phyloP scores from a whole-genome alignment of 2,113 vertebrate genomes.

The Sylvietta virens region DNA sequence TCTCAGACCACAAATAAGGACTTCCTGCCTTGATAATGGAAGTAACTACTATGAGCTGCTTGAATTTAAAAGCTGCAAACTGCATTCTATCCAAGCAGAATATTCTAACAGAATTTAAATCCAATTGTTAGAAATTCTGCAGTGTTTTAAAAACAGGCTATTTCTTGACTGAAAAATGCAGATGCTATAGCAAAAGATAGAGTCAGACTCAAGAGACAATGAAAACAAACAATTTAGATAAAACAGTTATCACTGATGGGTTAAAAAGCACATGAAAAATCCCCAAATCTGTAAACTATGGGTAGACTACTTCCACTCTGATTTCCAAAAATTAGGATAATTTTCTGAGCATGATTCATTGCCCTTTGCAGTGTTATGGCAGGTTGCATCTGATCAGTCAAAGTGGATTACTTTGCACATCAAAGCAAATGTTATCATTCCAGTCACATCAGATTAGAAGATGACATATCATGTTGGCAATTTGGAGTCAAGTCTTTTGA shows the following conservation, averaged over 20 bases:
- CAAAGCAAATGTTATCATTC: slow-evolving; percentile 52
- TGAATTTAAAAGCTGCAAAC: neutral
- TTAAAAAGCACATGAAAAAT: neutral
- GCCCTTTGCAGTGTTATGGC: neutral
- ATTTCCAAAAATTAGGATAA: neutral
- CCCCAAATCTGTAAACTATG: neutral
- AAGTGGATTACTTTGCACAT: slow-evolving; percentile 19
- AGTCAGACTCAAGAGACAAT: neutral
- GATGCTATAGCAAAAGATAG: neutral
- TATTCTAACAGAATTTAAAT: neutral
- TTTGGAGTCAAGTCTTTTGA: slow-evolving; percentile 58
- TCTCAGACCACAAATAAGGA: neutral
- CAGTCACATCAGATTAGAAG: slow-evolving; percentile 59
- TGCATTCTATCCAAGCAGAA: neutral
- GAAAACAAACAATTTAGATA: neutral
- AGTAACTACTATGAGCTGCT: neutral
- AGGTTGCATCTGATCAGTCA: slow-evolving; percentile 54
- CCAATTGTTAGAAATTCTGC: neutral
- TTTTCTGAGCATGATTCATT: neutral
- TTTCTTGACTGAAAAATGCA: neutral
- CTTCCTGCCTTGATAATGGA: neutral
- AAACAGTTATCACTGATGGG: neutral
- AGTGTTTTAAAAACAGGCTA: neutral
- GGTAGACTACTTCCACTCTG: neutral
- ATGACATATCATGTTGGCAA: slow-evolving; percentile 32